These are phyloP conservation scores for Tribolium madens DNA, from an alignment of 1,140 invertebrate genomes.

Conservation along the genomic window DNA sequence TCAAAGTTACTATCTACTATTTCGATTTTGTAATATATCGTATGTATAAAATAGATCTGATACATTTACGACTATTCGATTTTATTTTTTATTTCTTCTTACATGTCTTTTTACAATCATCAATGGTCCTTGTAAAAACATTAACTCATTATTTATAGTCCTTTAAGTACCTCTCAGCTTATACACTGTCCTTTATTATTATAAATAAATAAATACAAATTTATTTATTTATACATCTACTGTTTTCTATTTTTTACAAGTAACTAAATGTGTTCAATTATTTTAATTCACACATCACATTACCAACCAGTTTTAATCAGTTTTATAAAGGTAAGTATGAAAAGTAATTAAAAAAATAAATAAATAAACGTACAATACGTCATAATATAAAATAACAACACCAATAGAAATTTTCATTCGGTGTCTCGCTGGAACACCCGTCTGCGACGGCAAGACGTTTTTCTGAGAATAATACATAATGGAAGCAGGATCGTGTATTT, in stretches of 20 bases:
- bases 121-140: slow-evolving; percentile 9
- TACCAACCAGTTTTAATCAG: too few species aligned
- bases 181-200: slow-evolving; percentile 34
- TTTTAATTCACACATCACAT: too few species aligned
- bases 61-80: slow-evolving; percentile 38
- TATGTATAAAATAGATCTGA: slow-evolving; percentile 44
- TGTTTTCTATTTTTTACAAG: not conserved
- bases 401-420: too few species aligned
- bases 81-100: slow-evolving; percentile 26
- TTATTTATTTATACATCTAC: slow-evolving; percentile 32
- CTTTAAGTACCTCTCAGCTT: slow-evolving; percentile 30
- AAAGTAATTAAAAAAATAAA: too few species aligned
- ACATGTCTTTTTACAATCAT: slow-evolving; percentile 19
- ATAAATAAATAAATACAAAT: slow-evolving; percentile 37
- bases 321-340: too few species aligned
- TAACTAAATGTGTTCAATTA: too few species aligned
- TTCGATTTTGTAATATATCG: slow-evolving; percentile 44
- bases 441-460: too few species aligned
- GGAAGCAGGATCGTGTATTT: too few species aligned
- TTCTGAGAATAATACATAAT: too few species aligned
- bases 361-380: too few species aligned
- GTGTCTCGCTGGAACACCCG: too few species aligned
- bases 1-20: slow-evolving; percentile 35
- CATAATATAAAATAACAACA: too few species aligned
- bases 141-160: slow-evolving; percentile 10